phyloP scores from a whole-genome alignment of 2,888 invertebrate species.

The Ormyrus rosae region DNA sequence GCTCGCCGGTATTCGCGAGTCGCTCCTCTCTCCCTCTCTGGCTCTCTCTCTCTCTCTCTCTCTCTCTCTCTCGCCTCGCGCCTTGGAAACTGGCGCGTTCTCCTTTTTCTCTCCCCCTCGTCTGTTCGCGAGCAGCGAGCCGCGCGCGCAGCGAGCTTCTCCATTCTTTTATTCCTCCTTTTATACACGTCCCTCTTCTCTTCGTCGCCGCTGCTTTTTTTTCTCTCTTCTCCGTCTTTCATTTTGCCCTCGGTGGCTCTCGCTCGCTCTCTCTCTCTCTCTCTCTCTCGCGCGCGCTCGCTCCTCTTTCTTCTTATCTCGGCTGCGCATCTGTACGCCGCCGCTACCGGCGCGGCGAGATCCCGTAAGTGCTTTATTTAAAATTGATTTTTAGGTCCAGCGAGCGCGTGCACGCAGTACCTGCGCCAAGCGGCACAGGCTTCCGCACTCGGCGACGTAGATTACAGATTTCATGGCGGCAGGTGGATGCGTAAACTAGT shows the following conservation, averaged over 20 bases:
- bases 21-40: neutral
- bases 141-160: neutral
- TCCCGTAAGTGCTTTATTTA: constrained; percentile 34
- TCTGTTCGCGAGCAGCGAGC: constrained; percentile 37
- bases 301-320: constrained; percentile 3
- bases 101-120: constrained; percentile 34
- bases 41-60: too few species aligned
- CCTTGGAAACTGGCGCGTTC: constrained; percentile 44
- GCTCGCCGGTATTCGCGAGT: constrained; percentile 59
- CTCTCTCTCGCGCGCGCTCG: neutral
- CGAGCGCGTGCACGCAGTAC: neutral
- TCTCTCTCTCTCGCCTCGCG: constrained; percentile 42
- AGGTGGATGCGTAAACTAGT: too few species aligned
- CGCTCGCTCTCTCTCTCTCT: neutral
- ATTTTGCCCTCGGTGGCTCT: constrained; percentile 24
- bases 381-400: constrained; percentile 43
- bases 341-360: neutral
- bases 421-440: neutral
- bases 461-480: too few species aligned
- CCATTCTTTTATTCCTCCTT: constrained; percentile 4
- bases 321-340: constrained; percentile 14
- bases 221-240: neutral
- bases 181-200: constrained; percentile 9
- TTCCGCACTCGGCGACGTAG: neutral
- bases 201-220: constrained; percentile 5